Conservation (phyloP, 1,140 invertebrate species). For the Polyergus mexicanus region DNA sequence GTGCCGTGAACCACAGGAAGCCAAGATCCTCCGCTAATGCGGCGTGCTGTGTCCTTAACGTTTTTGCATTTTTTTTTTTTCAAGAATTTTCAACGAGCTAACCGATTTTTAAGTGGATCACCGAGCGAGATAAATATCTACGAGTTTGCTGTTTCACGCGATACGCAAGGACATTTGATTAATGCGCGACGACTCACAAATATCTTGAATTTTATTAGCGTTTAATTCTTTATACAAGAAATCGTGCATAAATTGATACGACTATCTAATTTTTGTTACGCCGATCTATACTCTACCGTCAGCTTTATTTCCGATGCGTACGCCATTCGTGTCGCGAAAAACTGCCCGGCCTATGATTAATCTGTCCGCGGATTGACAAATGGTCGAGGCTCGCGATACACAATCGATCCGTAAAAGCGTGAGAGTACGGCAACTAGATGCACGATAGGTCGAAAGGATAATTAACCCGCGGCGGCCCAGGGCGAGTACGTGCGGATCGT, state of each 20-base stretch:
- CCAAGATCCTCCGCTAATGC: conserved; percentile 45
- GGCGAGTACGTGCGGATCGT: conserved; percentile 43
- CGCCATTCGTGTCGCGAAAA: background rate
- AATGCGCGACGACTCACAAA: background rate
- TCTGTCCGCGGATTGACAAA: conserved; percentile 17
- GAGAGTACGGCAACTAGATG: conserved; percentile 43
- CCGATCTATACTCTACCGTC: background rate
- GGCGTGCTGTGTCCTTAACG: conserved; percentile 36
- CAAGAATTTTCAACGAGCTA: conserved; percentile 31
- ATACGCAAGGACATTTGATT: background rate
- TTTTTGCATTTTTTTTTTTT: conserved; percentile 12
- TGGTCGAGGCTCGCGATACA: conserved; percentile 7
- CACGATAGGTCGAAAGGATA: conserved; percentile 32
- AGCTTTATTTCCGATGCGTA: conserved; percentile 10
- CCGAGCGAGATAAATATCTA: background rate
- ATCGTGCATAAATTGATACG: background rate
- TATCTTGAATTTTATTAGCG: background rate
- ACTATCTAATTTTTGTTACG: background rate
- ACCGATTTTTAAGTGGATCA: conserved; percentile 52
- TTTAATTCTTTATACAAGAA: background rate
- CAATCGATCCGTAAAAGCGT: conserved; percentile 41
- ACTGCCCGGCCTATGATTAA: conserved; percentile 17
- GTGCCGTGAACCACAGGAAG: conserved; percentile 48
- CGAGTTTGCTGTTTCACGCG: background rate
- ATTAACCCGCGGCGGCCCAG: conserved; percentile 39